Conservation (phyloP, 2,113 vertebrate genomes). For the Microcebus lehilahytsara region DNA sequence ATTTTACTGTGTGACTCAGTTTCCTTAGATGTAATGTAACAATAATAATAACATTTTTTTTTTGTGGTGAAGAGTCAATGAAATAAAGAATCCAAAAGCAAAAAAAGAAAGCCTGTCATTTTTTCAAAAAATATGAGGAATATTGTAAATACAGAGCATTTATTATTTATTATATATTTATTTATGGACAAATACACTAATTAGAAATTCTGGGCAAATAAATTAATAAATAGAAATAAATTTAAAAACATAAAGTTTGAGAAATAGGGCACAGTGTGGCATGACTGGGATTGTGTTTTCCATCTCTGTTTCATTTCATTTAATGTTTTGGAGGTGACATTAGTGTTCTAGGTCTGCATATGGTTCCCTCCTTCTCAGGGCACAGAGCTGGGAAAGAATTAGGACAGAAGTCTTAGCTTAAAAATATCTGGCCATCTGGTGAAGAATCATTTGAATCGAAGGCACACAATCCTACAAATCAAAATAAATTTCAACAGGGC, state of each 20-base stretch:
- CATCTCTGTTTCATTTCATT: neutral
- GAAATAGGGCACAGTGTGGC: neutral
- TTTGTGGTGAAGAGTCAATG: neutral
- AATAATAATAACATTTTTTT: neutral
- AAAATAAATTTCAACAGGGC: neutral
- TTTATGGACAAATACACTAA: too few relatives aligned
- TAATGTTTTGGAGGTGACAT: neutral
- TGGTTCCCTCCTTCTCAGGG: neutral
- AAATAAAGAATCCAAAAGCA: neutral
- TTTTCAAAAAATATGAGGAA: neutral
- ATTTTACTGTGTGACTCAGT: neutral
- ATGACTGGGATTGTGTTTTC: neutral
- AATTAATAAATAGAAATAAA: neutral
- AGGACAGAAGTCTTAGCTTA: neutral
- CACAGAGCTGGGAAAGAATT: neutral
- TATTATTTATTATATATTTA: too few relatives aligned
- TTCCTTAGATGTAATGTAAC: neutral
- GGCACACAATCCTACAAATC: neutral
- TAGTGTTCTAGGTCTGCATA: neutral
- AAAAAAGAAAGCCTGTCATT: neutral
- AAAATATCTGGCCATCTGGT: neutral
- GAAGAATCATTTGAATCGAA: neutral
- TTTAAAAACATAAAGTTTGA: neutral
- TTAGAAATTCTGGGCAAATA: neutral
- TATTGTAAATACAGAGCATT: neutral